Percentiles rank a stretch among this genome's conserved stretches.
Evolutionary conservation across 2,888 invertebrate species (phyloP).

Genomic region (Volucella inanis): DNA sequence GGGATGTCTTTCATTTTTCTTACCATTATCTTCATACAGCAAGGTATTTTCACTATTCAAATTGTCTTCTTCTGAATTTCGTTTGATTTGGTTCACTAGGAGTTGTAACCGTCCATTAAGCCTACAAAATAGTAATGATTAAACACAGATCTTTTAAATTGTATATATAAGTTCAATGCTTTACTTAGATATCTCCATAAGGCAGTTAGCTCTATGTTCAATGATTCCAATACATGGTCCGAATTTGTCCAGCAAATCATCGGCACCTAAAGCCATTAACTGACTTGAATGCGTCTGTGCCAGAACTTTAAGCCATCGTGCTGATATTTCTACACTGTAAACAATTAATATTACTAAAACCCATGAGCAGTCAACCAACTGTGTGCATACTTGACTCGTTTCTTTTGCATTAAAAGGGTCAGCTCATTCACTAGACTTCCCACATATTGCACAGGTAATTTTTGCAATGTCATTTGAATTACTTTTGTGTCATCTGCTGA

Average conservation of each 20-base stretch:
- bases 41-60: constrained; percentile 80
- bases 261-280: constrained; percentile 81
- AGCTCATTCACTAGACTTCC: constrained; percentile 89
- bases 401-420: constrained; percentile 87
- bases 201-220: constrained; percentile 81
- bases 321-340: constrained; percentile 80
- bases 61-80: constrained; percentile 79
- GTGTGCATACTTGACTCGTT: constrained; percentile 79
- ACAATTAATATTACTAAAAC: not conserved
- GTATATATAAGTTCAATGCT: not conserved
- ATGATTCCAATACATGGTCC: constrained; percentile 82
- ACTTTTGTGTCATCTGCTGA: constrained; percentile 86
- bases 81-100: constrained; percentile 82
- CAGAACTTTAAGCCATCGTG: constrained; percentile 80
- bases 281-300: constrained; percentile 81
- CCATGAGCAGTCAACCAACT: not conserved
- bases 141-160: not conserved
- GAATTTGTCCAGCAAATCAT: constrained; percentile 80
- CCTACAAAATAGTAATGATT: constrained; percentile 76
- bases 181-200: constrained; percentile 81
- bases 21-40: constrained; percentile 81
- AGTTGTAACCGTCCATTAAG: constrained; percentile 81
- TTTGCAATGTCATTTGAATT: constrained; percentile 89
- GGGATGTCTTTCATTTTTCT: constrained; percentile 9
- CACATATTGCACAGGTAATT: constrained; percentile 90